Base-by-base conservation (phyloP, 2,888 invertebrate species). In the Argynnis bischoffii region DNA sequence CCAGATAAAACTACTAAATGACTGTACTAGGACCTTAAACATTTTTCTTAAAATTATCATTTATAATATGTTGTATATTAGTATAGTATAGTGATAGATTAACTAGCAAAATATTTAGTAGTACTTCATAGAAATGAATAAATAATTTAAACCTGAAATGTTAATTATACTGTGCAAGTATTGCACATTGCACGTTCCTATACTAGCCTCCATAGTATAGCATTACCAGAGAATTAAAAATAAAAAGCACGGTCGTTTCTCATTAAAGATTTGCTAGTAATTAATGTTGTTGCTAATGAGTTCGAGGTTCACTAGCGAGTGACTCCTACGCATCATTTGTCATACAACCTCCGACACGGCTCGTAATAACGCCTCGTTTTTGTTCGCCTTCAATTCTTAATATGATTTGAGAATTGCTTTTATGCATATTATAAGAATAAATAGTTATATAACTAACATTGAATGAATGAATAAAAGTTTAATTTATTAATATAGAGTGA, bases 261-360 rank as follows among this genome's bases (percentile, higher is more conserved):
- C 85, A 86, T 87, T 88, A 87, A 80, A 81, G 78, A 85, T 85
- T 86, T 78, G 81, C 85, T 85, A 85, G 83, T 88, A 88, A 91
- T 90, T 89, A 89, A 88, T 88, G 87, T 85, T 83, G 84, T 75
- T 82, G 84, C 80, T 89, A 90, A 91, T 90, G 87, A 87, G 74
- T 81, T 79, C 79, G 79, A 82, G 81, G 85, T 86, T 84, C 86
- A 84, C 81, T 80, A 81, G 84, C 79, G 84, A 84, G 85, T 83
- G 83, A 85, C 88, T 89, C 86, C 84, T 85, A 85, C 86, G 85
- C 88, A 92, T 90, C 92, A 90, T 91, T 89, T 86, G 89, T 92
- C 89, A 88, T 89, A 75, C 80, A 82, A 87, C 87, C 89, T 89
- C 79, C 80, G 88, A 87, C 90, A 84, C 79, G 73, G 75, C 74